A percentile compares a stretch with the other conserved stretches of the same genome.
These are phyloP conservation scores for Argyresthia albistria DNA, from an alignment of 2,888 invertebrate species.

Conservation along the genomic window DNA sequence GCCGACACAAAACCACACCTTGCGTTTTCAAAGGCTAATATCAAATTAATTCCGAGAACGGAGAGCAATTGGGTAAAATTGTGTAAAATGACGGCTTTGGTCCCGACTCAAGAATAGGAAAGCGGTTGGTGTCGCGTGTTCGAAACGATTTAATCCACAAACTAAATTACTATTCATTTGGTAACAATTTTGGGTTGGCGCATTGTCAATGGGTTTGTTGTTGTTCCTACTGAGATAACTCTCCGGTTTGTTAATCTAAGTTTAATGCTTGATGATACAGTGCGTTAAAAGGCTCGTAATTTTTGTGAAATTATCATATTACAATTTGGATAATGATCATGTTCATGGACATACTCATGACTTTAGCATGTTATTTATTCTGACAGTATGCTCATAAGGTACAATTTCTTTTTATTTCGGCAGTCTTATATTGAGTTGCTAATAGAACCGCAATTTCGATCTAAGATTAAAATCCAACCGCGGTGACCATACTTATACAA, in stretches of 20 bases:
- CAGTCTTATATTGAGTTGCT: no score
- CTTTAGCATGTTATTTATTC: no score
- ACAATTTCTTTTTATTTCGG: no score
- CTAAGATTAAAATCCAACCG: no score
- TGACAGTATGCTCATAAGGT: no score
- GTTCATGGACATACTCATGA: background rate
- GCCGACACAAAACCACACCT: slow-evolving; percentile 63
- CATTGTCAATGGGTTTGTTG: slow-evolving; percentile 43
- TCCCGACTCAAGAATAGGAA: slow-evolving; percentile 64
- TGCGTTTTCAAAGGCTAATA: slow-evolving; percentile 70
- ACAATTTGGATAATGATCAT: background rate
- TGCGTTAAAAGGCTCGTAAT: background rate
- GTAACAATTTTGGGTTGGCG: slow-evolving; percentile 56
- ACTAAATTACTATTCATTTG: slow-evolving; percentile 71
- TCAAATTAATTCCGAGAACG: slow-evolving; percentile 69
- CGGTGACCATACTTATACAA: no score
- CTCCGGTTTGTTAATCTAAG: slow-evolving; percentile 27
- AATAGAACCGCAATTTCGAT: no score
- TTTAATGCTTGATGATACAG: slow-evolving; percentile 23
- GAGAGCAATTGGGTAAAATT: slow-evolving; percentile 70
- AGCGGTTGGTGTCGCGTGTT: slow-evolving; percentile 71
- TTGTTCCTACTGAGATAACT: background rate
- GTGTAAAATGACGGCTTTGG: slow-evolving; percentile 68
- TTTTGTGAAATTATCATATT: background rate
- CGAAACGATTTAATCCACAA: slow-evolving; percentile 67